phyloP scores from a whole-genome alignment of 2,888 invertebrate species.

The Metopia argyrocephala region DNA sequence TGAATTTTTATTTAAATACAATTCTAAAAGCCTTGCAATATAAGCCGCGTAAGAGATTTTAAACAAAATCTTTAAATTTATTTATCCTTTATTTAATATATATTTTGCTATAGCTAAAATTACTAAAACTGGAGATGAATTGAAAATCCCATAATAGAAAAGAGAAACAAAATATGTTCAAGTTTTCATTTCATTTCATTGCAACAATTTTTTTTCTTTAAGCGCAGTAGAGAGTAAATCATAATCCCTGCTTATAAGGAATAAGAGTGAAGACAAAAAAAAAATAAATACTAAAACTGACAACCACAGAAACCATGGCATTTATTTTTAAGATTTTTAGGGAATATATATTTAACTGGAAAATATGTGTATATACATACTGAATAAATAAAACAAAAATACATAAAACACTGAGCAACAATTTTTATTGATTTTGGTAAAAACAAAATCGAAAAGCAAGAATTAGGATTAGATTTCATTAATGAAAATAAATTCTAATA shows the following conservation, averaged over 20 bases:
- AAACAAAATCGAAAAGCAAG: too few relatives aligned
- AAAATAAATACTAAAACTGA: neutral
- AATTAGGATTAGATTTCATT: too few relatives aligned
- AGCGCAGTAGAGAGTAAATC: constrained; percentile 1
- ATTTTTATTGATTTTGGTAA: too few relatives aligned
- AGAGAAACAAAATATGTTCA: constrained; percentile 5
- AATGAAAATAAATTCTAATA: too few relatives aligned
- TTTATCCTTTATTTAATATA: neutral
- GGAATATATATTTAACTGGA: constrained; percentile 18
- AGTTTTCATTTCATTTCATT: neutral
- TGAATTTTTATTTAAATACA: too few relatives aligned
- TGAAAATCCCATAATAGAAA: neutral
- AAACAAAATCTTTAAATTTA: too few relatives aligned
- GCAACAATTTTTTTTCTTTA: neutral
- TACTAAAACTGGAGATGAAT: neutral
- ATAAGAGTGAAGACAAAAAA: neutral
- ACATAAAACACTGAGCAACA: too few relatives aligned
- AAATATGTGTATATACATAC: too few relatives aligned
- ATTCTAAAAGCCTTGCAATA: too few relatives aligned
- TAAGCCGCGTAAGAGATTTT: too few relatives aligned
- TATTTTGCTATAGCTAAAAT: neutral
- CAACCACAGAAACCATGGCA: constrained; percentile 41
- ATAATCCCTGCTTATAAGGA: constrained; percentile 34
- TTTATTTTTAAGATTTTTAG: constrained; percentile 35
- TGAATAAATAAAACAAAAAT: too few relatives aligned